Conservation (phyloP, 1,140 invertebrate species). For the Diploscapter pachys region DNA sequence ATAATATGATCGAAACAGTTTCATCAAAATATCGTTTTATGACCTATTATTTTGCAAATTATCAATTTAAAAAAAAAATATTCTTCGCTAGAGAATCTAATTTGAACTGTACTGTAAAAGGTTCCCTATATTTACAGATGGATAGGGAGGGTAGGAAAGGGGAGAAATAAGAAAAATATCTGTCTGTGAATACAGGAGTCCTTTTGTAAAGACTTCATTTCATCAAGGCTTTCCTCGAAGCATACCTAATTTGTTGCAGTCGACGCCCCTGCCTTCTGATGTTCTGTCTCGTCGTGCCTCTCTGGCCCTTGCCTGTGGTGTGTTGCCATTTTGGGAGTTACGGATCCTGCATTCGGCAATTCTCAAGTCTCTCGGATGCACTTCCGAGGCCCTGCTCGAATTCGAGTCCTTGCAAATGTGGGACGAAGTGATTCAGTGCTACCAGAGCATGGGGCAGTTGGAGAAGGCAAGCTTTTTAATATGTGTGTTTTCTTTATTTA, state of each 20-base stretch:
- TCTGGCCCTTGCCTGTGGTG: constrained; percentile 12
- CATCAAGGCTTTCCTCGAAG: neutral
- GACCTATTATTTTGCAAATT: no score
- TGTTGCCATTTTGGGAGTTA: constrained; percentile 24
- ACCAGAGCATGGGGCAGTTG: constrained; percentile 71
- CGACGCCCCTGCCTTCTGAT: neutral
- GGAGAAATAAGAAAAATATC: no score
- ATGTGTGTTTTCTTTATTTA: no score
- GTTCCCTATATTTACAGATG: no score
- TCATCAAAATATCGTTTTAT: no score
- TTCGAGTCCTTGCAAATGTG: constrained; percentile 78
- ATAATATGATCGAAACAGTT: no score
- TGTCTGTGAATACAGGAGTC: no score
- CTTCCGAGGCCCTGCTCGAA: constrained; percentile 72
- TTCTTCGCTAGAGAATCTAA: neutral
- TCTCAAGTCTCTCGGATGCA: constrained; percentile 27
- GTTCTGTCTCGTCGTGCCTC: constrained; percentile 1
- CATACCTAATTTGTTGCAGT: neutral
- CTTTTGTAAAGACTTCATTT: neutral
- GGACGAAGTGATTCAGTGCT: constrained; percentile 88
- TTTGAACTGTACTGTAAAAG: no score
- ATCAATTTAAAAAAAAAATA: neutral
- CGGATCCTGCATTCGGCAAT: constrained; percentile 20
- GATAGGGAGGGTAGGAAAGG: no score
- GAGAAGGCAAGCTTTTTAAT: constrained; percentile 65